phyloP scores from a whole-genome alignment of 2,888 invertebrate species.

The Ichneumon xanthorius region DNA sequence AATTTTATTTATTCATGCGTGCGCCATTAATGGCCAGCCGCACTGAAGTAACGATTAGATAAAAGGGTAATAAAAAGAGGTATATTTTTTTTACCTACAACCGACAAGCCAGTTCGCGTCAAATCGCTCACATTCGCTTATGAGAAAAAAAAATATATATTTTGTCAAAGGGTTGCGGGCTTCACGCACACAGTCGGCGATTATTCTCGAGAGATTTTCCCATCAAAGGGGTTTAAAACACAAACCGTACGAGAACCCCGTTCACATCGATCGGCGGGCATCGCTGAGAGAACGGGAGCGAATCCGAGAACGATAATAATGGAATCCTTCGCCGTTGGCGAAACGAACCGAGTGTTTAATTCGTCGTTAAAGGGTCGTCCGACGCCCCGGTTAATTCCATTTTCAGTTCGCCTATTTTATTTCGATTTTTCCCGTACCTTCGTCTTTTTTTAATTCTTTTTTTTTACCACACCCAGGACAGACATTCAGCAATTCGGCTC shows the following conservation, averaged over 20 bases:
- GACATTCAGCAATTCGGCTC: constrained; percentile 61
- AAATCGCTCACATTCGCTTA: background rate
- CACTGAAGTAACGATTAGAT: constrained; percentile 15
- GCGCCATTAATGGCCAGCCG: constrained; percentile 4
- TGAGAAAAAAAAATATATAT: background rate
- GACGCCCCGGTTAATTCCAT: constrained; percentile 62
- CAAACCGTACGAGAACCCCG: background rate
- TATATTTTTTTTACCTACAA: constrained; percentile 22
- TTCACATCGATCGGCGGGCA: background rate
- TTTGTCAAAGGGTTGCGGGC: constrained; percentile 4
- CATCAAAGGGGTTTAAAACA: background rate
- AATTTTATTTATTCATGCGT: constrained; percentile 28
- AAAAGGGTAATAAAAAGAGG: constrained; percentile 18
- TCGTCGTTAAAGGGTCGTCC: constrained; percentile 63
- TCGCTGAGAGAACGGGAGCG: background rate
- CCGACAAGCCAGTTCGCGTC: constrained; percentile 23
- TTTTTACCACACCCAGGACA: constrained; percentile 29
- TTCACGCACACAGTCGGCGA: constrained; percentile 9
- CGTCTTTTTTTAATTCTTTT: background rate
- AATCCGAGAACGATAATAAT: background rate
- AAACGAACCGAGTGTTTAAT: constrained; percentile 48
- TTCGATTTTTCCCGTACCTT: constrained; percentile 14
- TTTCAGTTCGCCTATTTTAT: constrained; percentile 56
- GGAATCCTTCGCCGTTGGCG: background rate
- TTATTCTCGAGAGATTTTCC: background rate